A percentile compares a stretch with the other conserved stretches of the same genome.
These are phyloP conservation scores for Drosophila limbata DNA, from an alignment of 2,888 invertebrate genomes.

Conservation along the genomic window DNA sequence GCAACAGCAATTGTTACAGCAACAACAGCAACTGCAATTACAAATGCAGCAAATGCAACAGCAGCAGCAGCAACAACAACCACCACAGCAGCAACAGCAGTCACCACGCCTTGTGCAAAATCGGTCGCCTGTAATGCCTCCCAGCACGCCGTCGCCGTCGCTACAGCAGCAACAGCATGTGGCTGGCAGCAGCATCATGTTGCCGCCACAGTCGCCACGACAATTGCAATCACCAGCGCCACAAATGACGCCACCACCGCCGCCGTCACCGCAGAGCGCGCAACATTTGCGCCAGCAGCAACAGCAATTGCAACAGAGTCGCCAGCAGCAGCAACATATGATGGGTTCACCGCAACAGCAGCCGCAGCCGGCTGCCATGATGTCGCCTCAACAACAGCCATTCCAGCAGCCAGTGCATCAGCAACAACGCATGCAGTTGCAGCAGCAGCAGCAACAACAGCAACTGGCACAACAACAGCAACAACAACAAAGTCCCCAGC, in stretches of 20 bases:
- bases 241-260: slow-evolving; percentile 85
- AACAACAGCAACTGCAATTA: slow-evolving; percentile 86
- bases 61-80: slow-evolving; percentile 83
- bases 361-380: slow-evolving; percentile 57
- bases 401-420: slow-evolving; percentile 83
- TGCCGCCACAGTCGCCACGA: slow-evolving; percentile 84
- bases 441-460: slow-evolving; percentile 74
- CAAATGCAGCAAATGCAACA: slow-evolving; percentile 84
- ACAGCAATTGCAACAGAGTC: slow-evolving; percentile 62
- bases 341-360: slow-evolving; percentile 72
- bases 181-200: slow-evolving; percentile 71
- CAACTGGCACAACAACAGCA: slow-evolving; percentile 69
- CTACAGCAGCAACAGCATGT: slow-evolving; percentile 75
- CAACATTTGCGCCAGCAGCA: slow-evolving; percentile 82
- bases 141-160: slow-evolving; percentile 82
- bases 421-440: slow-evolving; percentile 75
- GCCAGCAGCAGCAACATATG: slow-evolving; percentile 76
- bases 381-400: slow-evolving; percentile 74
- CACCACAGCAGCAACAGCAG: slow-evolving; percentile 83
- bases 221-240: slow-evolving; percentile 84
- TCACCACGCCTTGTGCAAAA: slow-evolving; percentile 84
- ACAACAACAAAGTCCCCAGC: slow-evolving; percentile 82
- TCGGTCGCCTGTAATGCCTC: slow-evolving; percentile 82
- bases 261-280: slow-evolving; percentile 81
- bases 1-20: slow-evolving; percentile 87